phyloP scores from a whole-genome alignment of 2,113 vertebrate species.

The Corythaixoides concolor region DNA sequence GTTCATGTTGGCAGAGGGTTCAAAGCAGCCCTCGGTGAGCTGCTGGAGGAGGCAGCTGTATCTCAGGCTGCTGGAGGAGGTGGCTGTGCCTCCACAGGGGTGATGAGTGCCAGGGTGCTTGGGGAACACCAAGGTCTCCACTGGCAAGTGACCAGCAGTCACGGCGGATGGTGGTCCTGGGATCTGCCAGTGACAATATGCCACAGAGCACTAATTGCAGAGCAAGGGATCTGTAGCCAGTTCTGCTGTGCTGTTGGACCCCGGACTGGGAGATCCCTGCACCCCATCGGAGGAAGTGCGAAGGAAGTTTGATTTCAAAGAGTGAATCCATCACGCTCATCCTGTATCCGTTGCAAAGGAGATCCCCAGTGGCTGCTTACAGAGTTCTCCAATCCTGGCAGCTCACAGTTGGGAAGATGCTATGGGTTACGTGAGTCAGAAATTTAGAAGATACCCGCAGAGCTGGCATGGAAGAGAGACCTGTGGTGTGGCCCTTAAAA shows the following conservation, averaged over 20 bases:
- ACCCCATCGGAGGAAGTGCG: accelerated
- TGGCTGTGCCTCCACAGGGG: not conserved
- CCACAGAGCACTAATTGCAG: not conserved
- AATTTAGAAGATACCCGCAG: not conserved
- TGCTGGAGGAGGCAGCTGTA: not conserved
- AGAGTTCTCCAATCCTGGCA: not conserved
- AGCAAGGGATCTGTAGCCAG: not conserved
- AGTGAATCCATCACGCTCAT: not conserved
- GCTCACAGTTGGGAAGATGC: not conserved
- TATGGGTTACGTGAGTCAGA: not conserved
- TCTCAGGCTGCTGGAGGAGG: not conserved
- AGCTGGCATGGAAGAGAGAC: not conserved
- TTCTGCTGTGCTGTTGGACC: not conserved
- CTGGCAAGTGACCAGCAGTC: not conserved
- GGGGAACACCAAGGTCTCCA: not conserved
- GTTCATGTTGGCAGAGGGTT: not conserved
- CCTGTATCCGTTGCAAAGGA: not conserved
- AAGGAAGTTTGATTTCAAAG: not conserved
- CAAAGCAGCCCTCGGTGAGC: not conserved
- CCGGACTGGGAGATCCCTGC: not conserved
- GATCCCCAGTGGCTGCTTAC: not conserved
- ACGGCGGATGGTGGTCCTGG: accelerated
- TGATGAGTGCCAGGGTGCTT: not conserved
- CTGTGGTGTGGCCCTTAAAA: not conserved
- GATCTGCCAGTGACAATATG: not conserved